Conservation (phyloP, 2,797 vertebrate species). For the Phalanger gymnotis region DNA sequence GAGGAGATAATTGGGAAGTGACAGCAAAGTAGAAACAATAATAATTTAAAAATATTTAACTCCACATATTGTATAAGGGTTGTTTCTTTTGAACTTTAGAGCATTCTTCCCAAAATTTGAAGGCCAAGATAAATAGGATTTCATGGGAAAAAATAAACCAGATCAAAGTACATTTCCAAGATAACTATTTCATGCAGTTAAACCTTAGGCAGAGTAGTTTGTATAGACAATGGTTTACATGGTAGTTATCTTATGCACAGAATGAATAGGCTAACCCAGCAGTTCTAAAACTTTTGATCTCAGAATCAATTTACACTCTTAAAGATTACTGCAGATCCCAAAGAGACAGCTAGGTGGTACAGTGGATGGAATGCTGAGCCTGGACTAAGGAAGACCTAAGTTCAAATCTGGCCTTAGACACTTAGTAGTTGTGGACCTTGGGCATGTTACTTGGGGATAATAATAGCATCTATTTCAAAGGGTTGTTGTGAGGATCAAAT, state of each 20-base stretch:
- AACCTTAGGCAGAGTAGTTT: background rate
- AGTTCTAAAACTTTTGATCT: background rate
- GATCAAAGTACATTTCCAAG: conserved; percentile 33
- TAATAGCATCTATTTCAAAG: background rate
- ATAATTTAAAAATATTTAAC: background rate
- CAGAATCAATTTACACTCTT: background rate
- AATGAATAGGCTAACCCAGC: conserved; percentile 10
- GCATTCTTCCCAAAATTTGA: conserved; percentile 20
- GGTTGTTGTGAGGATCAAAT: background rate
- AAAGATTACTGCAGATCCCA: background rate
- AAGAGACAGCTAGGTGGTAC: background rate
- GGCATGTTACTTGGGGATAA: no score
- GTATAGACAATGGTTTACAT: conserved; percentile 3
- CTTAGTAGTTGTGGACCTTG: background rate
- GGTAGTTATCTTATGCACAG: conserved; percentile 22
- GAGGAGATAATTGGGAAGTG: background rate
- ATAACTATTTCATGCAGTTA: conserved; percentile 24
- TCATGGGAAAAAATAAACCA: conserved; percentile 30
- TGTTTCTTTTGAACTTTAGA: background rate
- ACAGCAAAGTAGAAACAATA: background rate
- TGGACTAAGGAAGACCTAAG: background rate
- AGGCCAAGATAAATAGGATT: conserved; percentile 30
- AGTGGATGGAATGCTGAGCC: background rate
- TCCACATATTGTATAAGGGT: background rate
- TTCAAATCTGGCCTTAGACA: background rate